phyloP scores from a whole-genome alignment of 2,113 vertebrate genomes.

The Herpailurus yagouaroundi region DNA sequence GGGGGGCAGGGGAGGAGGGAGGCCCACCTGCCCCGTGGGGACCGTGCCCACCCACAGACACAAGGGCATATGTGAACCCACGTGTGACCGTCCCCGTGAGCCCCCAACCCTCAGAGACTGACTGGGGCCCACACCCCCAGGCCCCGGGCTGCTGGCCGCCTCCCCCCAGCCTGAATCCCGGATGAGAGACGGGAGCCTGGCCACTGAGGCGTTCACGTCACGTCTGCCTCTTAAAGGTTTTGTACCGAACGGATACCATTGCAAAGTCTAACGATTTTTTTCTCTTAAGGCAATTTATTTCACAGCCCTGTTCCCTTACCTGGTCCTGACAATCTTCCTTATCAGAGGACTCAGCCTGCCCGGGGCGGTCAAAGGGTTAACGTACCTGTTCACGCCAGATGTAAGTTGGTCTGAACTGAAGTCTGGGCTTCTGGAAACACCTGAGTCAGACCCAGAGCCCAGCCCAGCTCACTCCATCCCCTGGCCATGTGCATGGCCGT shows the following conservation, averaged over 20 bases:
- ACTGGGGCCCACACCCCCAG: neutral
- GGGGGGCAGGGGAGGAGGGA: too few species aligned
- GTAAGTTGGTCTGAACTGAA: conserved; percentile 82
- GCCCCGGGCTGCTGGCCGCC: neutral
- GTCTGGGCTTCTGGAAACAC: too few species aligned
- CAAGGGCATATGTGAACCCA: fast-evolving
- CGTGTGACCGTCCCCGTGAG: fast-evolving
- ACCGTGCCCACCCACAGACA: too few species aligned
- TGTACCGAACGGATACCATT: fast-evolving
- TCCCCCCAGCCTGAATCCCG: fast-evolving
- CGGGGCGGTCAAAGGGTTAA: conserved; percentile 89
- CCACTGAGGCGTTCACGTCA: fast-evolving
- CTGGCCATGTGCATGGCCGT: neutral
- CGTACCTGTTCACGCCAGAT: conserved; percentile 93
- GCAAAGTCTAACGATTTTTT: neutral
- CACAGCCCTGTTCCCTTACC: conserved; percentile 92
- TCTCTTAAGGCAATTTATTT: conserved; percentile 91
- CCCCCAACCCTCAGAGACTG: fast-evolving
- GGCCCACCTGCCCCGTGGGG: too few species aligned
- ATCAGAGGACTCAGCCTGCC: conserved; percentile 91
- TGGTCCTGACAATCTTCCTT: conserved; percentile 94
- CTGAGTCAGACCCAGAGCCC: neutral
- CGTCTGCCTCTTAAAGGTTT: neutral
- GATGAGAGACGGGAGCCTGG: fast-evolving
- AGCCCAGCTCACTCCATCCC: fast-evolving